Conservation (phyloP, 1,140 invertebrate genomes). For the Drosophila eugracilis region DNA sequence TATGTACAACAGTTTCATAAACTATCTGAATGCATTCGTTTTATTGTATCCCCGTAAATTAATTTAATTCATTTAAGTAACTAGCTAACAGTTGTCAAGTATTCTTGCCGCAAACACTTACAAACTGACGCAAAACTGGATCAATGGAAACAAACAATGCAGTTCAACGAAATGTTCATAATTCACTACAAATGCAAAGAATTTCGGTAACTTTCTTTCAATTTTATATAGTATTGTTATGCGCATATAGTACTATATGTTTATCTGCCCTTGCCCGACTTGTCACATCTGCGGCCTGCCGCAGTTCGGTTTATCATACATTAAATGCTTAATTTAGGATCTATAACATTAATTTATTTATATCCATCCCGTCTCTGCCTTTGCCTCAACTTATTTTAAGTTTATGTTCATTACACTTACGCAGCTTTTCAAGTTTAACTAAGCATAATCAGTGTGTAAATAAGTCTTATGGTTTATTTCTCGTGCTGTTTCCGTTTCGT, state of each 20-base stretch:
- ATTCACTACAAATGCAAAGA: conserved; percentile 64
- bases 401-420: conserved; percentile 38
- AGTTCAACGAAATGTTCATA: conserved; percentile 60
- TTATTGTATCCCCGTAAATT: conserved; percentile 53
- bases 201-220: conserved; percentile 17
- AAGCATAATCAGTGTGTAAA: conserved; percentile 82
- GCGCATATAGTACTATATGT: conserved; percentile 37
- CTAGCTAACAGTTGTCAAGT: conserved; percentile 79
- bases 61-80: conserved; percentile 77
- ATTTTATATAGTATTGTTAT: conserved; percentile 23
- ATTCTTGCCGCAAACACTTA: conserved; percentile 56
- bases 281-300: conserved; percentile 64
- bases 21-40: conserved; percentile 63
- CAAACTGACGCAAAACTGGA: conserved; percentile 64
- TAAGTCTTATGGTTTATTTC: conserved; percentile 76
- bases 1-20: conserved; percentile 82
- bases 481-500: conserved; percentile 35
- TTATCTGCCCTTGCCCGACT: conserved; percentile 39
- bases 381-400: conserved; percentile 22
- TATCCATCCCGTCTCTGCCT: conserved; percentile 8
- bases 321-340: conserved; percentile 73
- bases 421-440: conserved; percentile 71
- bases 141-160: conserved; percentile 67
- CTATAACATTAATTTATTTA: conserved; percentile 67
- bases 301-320: conserved; percentile 61